Percentiles rank a stretch among this genome's conserved stretches.
Evolutionary conservation across 1,140 invertebrate genomes (phyloP).

Genomic region (Trichonephila clavata): DNA sequence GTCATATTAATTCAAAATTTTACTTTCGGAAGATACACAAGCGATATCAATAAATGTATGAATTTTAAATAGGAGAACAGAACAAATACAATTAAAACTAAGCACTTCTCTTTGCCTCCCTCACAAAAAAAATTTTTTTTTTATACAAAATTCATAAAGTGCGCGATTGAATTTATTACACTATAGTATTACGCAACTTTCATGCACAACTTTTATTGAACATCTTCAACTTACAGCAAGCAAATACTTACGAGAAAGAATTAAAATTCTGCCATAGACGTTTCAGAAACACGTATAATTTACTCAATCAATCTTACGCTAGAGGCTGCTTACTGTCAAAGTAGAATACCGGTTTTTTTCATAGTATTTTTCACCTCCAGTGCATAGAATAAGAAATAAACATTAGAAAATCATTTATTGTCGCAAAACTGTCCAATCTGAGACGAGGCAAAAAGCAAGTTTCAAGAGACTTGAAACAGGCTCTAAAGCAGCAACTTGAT

Average conservation of each 20-base stretch:
- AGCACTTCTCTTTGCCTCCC: too few species aligned
- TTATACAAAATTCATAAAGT: too few species aligned
- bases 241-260: background rate
- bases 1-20: too few species aligned
- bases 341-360: slow-evolving; percentile 12
- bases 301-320: background rate
- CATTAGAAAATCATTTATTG: background rate
- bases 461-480: background rate
- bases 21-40: too few species aligned
- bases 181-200: too few species aligned
- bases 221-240: background rate
- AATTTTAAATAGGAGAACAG: too few species aligned
- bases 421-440: background rate
- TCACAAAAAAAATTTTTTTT: too few species aligned
- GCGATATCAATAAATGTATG: too few species aligned
- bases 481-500: background rate
- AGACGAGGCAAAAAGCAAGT: background rate
- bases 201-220: too few species aligned
- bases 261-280: background rate
- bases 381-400: background rate
- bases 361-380: background rate
- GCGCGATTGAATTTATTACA: too few species aligned
- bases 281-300: background rate
- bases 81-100: too few species aligned
- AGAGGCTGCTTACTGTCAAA: background rate